These are phyloP conservation scores for Metallyticus violacea DNA, from an alignment of 2,888 invertebrate genomes.

Conservation along the genomic window DNA sequence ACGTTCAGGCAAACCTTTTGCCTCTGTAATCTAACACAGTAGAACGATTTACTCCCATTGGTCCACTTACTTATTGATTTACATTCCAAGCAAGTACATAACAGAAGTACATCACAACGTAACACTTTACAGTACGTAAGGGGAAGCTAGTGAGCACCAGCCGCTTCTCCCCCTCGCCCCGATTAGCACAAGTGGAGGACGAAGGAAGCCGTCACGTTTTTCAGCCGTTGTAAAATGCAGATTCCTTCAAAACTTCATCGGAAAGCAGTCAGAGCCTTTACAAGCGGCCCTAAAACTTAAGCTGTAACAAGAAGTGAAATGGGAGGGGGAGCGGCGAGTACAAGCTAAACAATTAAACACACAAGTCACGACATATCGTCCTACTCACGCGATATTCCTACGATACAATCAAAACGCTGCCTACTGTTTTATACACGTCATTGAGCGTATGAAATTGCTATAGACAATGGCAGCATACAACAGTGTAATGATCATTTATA, in stretches of 20 bases:
- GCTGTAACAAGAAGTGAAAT: neutral
- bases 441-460: too few species aligned
- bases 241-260: conserved; percentile 1
- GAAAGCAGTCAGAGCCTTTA: conserved; percentile 3
- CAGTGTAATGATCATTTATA: too few species aligned
- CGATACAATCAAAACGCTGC: neutral
- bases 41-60: too few species aligned
- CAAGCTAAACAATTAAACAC: neutral
- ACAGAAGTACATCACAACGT: neutral
- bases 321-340: neutral
- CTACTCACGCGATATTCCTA: neutral
- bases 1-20: too few species aligned
- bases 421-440: too few species aligned
- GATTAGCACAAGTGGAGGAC: neutral
- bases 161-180: neutral
- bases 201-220: neutral
- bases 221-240: conserved; percentile 2
- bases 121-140: neutral
- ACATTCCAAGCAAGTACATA: neutral
- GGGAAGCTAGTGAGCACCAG: too few species aligned
- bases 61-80: too few species aligned
- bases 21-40: too few species aligned
- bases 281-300: conserved; percentile 4
- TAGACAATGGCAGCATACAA: too few species aligned
- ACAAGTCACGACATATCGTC: neutral